Evolutionary conservation across 2,888 invertebrate species (phyloP), one percentile per base, ranked within the genome.

Genomic region (Subacronicta megacephala): DNA sequence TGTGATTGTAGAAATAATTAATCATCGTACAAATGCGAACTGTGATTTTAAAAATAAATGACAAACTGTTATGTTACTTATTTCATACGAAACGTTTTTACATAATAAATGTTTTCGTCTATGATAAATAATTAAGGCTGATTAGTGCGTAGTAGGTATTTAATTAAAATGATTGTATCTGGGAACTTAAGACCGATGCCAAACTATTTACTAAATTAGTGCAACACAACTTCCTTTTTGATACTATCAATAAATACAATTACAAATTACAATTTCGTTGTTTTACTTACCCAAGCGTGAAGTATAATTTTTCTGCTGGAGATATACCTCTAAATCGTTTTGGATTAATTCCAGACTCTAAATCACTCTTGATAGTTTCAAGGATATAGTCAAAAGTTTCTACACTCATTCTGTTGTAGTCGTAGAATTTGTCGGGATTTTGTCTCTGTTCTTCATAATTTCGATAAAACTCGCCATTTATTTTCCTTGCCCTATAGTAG

Each of bases 151-250:
- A n/a, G n/a, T n/a, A n/a, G n/a, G n/a, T n/a, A n/a, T n/a, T n/a
- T n/a, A n/a, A n/a, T n/a, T n/a, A n/a, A n/a, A n/a, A n/a, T n/a
- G n/a, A n/a, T n/a, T n/a, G n/a, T n/a, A n/a, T n/a, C n/a, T n/a
- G 45, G 44, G 44, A 53, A 53, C 53, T 53, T 47, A 50, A 50
- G 15, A 53, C 62, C 50, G 49, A 62, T 57, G 41, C 45, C 52
- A 57, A 62, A 62, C 53, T 57, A 53, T 62, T 62, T 62, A 57
- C 62, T 57, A 57, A 62, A 57, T 62, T 57, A 57, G 53, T 57
- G 41, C 16, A 23, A 50, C 50, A 41, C 15, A 17, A 50, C 20
- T 42, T 50, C 40, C 40, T 38, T 49, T 49, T 55, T 61, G 51
- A 61, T 42, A 61, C 60, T 51, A 61, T 61, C 62, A 55, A 61